Percentiles rank a stretch among this genome's conserved stretches.
Evolutionary conservation across 2,113 vertebrate species (phyloP).

Genomic region (Mustela nigripes): DNA sequence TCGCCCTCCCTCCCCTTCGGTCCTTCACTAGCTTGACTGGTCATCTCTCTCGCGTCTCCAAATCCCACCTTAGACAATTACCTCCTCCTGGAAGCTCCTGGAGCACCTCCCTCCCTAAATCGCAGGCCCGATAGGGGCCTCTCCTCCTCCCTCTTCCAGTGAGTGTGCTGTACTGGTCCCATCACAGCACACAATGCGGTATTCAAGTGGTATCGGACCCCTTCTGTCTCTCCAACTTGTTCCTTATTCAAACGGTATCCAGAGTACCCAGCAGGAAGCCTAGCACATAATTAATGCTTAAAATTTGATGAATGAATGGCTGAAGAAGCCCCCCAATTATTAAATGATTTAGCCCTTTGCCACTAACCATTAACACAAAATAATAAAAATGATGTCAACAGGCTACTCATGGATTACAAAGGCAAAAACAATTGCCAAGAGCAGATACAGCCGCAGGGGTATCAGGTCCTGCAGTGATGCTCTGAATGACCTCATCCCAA

Average conservation of each 20-base stretch:
- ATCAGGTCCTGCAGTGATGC: background rate
- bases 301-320: conserved; percentile 17
- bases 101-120: background rate
- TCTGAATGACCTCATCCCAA: background rate
- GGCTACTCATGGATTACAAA: background rate
- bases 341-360: background rate
- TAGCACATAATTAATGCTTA: background rate
- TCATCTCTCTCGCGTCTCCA: background rate
- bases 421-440: background rate
- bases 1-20: background rate
- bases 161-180: background rate
- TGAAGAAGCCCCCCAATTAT: conserved; percentile 18
- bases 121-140: background rate
- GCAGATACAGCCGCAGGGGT: background rate
- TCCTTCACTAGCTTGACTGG: background rate
- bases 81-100: background rate
- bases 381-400: conserved; percentile 10
- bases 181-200: background rate
- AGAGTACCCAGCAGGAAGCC: background rate
- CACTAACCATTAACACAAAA: conserved; percentile 39
- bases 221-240: background rate
- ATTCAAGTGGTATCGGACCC: background rate
- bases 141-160: background rate
- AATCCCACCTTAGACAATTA: background rate
- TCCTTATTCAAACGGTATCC: conserved; percentile 31